A percentile compares a stretch with the other conserved stretches of the same genome.
These are phyloP conservation scores for Actinia tenebrosa DNA, from an alignment of 64 coral and sea anemone genomes.

Conservation along the genomic window DNA sequence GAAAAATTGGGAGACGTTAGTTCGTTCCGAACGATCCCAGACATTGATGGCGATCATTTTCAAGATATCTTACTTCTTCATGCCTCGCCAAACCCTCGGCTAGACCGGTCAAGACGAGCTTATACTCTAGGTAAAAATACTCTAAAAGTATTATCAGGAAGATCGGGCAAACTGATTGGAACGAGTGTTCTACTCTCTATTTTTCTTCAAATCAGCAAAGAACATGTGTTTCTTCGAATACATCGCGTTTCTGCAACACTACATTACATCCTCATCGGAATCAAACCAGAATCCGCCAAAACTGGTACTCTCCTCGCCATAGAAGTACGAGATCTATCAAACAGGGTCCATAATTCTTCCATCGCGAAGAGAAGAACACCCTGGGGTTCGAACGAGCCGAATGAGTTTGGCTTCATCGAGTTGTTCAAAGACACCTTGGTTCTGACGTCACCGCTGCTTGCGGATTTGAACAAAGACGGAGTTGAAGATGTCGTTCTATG, in stretches of 20 bases:
- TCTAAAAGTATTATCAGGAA: slow-evolving; percentile 52
- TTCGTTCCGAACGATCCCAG: slow-evolving; percentile 46
- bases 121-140: neutral
- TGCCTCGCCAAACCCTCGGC: neutral
- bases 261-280: slow-evolving; percentile 40
- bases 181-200: neutral
- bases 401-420: slow-evolving; percentile 37
- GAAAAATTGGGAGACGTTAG: slow-evolving; percentile 13
- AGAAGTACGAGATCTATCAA: slow-evolving; percentile 25
- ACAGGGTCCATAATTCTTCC: neutral
- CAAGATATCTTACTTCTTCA: slow-evolving; percentile 42
- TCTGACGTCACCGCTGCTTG: slow-evolving; percentile 15
- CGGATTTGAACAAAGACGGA: slow-evolving; percentile 34
- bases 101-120: neutral
- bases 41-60: slow-evolving; percentile 20
- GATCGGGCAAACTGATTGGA: slow-evolving; percentile 62
- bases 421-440: slow-evolving; percentile 30
- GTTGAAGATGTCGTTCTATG: slow-evolving; percentile 40
- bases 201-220: neutral
- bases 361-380: neutral
- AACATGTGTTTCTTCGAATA: neutral
- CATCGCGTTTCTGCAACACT: neutral
- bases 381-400: slow-evolving; percentile 30
- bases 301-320: slow-evolving; percentile 34
- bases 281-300: neutral